Conservation (phyloP, 1,140 invertebrate genomes). For the Ostrea denselamellosa region DNA sequence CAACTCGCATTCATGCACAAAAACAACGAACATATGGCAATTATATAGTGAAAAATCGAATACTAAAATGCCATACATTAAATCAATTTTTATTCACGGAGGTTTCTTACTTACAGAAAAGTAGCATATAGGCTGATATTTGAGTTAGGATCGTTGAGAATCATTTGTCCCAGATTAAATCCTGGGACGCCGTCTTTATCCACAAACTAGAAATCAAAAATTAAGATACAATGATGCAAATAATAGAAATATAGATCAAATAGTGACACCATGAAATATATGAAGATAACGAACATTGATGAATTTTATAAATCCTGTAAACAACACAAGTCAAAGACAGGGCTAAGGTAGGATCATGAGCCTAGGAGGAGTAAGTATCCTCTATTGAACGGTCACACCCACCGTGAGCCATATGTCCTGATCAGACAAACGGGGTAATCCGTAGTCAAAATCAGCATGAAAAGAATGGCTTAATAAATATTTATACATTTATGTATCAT, state of each 20-base stretch:
- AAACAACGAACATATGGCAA: too few relatives aligned
- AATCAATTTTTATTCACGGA: too few relatives aligned
- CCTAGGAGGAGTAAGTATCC: not conserved
- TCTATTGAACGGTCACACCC: too few relatives aligned
- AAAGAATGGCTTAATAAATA: too few relatives aligned
- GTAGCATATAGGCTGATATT: slow-evolving; percentile 56
- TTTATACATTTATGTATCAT: too few relatives aligned
- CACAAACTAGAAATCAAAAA: slow-evolving; percentile 45
- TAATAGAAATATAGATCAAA: not conserved
- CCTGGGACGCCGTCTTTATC: slow-evolving; percentile 46
- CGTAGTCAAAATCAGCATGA: too few relatives aligned
- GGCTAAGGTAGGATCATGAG: not conserved
- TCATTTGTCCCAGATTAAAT: slow-evolving; percentile 50
- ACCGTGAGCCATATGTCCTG: too few relatives aligned
- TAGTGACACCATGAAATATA: not conserved
- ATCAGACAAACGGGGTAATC: too few relatives aligned
- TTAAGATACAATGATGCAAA: not conserved
- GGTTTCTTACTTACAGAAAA: slow-evolving; percentile 45
- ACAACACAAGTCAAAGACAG: not conserved
- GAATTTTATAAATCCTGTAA: too few relatives aligned
- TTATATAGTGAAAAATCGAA: too few relatives aligned
- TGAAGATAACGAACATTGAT: not conserved
- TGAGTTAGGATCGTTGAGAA: slow-evolving; percentile 45
- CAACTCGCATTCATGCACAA: too few relatives aligned
- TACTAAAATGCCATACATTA: too few relatives aligned